Conservation (phyloP, 1,140 invertebrate genomes). For the Drosophila lowei region DNA sequence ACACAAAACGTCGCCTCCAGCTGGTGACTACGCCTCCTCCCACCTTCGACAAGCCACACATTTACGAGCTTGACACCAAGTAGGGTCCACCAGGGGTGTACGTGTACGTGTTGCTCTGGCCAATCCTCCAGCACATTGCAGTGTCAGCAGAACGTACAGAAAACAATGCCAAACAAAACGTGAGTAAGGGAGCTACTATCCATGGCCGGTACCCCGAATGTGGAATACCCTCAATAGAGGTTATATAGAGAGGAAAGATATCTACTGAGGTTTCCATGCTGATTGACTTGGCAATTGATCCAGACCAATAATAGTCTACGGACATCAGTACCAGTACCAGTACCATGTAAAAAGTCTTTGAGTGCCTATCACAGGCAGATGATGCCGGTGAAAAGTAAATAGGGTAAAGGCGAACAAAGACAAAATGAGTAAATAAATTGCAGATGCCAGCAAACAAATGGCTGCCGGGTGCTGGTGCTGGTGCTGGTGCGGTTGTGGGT, state of each 20-base stretch:
- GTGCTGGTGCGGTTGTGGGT: not conserved
- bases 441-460: constrained; percentile 68
- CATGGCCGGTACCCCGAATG: no score
- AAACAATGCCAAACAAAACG: constrained; percentile 2
- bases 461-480: constrained; percentile 18
- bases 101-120: constrained; percentile 37
- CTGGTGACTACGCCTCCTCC: constrained; percentile 32
- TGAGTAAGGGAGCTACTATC: no score
- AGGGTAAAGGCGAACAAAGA: constrained; percentile 30
- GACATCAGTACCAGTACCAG: not conserved
- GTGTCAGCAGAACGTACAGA: constrained; percentile 33
- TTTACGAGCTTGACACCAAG: constrained; percentile 1
- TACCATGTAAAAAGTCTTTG: constrained; percentile 13
- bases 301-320: no score
- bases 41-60: not conserved
- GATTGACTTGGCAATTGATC: no score
- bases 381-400: constrained; percentile 63
- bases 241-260: no score
- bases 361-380: constrained; percentile 12
- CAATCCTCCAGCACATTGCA: constrained; percentile 28
- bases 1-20: constrained; percentile 29
- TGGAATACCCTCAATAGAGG: no score
- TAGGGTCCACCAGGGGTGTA: constrained; percentile 7
- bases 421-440: constrained; percentile 64
- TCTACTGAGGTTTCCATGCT: no score